Evolutionary conservation across 2,113 vertebrate genomes (phyloP).

Genomic region (Heptranchias perlo): DNA sequence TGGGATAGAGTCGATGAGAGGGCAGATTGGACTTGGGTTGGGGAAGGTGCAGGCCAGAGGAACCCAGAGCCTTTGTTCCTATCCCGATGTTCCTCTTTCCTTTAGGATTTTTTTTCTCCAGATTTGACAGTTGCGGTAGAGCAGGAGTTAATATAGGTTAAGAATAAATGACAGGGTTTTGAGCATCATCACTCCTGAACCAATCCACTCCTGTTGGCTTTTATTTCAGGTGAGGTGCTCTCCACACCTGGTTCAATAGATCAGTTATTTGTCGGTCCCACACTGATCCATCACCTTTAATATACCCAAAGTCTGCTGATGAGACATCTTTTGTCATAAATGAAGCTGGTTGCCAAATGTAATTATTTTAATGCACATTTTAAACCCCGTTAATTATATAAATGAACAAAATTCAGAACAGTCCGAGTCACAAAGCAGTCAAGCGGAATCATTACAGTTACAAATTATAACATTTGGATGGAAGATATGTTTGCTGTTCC

Average conservation of each 20-base stretch:
- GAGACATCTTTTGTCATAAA: not conserved
- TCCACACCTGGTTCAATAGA: not conserved
- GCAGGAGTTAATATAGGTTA: not conserved
- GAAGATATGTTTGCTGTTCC: not conserved
- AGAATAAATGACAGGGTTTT: not conserved
- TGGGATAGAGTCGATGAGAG: not conserved
- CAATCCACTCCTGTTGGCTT: not conserved
- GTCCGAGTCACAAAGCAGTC: not conserved
- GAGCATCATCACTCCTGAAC: not conserved
- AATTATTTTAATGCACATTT: conserved; percentile 22
- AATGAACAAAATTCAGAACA: not conserved
- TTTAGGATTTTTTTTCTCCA: not conserved
- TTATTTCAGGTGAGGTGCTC: not conserved
- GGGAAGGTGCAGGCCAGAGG: not conserved
- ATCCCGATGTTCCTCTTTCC: not conserved
- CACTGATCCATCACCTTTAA: not conserved
- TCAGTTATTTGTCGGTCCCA: not conserved
- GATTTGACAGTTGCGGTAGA: not conserved
- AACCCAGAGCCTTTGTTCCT: too few relatives aligned
- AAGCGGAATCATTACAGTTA: not conserved
- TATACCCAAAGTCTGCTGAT: not conserved
- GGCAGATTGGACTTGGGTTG: not conserved
- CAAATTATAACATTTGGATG: not conserved
- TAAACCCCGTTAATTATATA: not conserved
- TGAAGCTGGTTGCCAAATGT: not conserved